Evolutionary conservation across 2,888 invertebrate genomes (phyloP), one percentile per base, ranked within the genome.

Genomic region (Gari tellinella): DNA sequence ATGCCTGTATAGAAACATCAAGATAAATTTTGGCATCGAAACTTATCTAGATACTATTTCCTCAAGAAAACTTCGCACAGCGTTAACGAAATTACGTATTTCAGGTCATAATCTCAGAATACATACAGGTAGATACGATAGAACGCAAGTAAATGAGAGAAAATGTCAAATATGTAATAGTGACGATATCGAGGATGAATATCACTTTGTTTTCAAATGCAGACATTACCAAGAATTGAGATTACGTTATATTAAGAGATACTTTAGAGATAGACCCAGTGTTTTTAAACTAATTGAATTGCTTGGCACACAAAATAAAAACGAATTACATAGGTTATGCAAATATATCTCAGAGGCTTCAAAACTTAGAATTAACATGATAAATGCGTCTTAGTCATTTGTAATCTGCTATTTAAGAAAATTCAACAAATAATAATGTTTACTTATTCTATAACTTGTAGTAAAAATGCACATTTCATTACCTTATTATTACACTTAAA

Each of bases 71-170:
- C 14, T 17, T 21, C 19, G 48, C 19, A 17, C 14, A 7, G 15
- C 5, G 19, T 21, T 48, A 14, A 48, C 48, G 14, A 48, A 48
- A 48, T 7, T 21, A 2, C 19, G 48, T 14, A 48, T 48, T 21
- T 19, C 21, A 21, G 48, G n/a, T 7, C 48, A 48, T 17, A 21
- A 19, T 3, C 23, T 48, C 21, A 48, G 48, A 48, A 19, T 48
- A 17, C 48, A 48, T 14, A 48, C 48, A 17, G 48, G 48, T 14
- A 48, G 48, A 48, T 48, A 14, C 23, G 48, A 19, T 21, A 48
- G 48, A 21, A 48, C 4, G 4, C 19, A 17, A 48, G 21, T 5
- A 7, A n/a, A 14, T 4, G 48, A 48, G n/a, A n/a, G 31, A 52
- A 26, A 17, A 5, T 52, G 15, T 26, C n/a, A 25, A 26, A 12